Conservation (phyloP, 2,888 invertebrate species). For the Meandrusa payeni region DNA sequence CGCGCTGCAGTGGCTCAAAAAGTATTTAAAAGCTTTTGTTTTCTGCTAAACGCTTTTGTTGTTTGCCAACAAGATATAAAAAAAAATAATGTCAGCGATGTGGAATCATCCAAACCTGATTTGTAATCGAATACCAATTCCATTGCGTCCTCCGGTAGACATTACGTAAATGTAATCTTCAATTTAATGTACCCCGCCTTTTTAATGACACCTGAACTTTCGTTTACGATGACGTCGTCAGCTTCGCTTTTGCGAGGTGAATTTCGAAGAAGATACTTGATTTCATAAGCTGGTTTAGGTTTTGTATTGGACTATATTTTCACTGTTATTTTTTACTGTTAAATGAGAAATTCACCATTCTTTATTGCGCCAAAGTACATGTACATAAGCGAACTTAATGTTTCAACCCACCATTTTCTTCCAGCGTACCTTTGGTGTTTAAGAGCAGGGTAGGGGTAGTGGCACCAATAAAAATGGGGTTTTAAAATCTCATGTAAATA, state of each 20-base stretch:
- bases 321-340: too few relatives aligned
- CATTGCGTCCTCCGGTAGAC: neutral
- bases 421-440: too few relatives aligned
- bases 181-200: neutral
- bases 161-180: conserved; percentile 7
- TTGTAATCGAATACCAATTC: neutral
- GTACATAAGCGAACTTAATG: too few relatives aligned
- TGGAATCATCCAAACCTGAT: neutral
- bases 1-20: conserved; percentile 21
- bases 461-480: too few relatives aligned
- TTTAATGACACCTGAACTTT: conserved; percentile 12
- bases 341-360: too few relatives aligned
- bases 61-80: conserved; percentile 10
- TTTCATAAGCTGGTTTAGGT: conserved; percentile 1
- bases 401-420: too few relatives aligned
- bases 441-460: too few relatives aligned
- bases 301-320: too few relatives aligned
- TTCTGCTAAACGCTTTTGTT: conserved; percentile 13
- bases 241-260: conserved; percentile 2
- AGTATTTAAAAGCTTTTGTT: conserved; percentile 23
- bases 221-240: neutral
- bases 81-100: neutral
- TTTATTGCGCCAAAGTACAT: too few relatives aligned
- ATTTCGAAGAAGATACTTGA: conserved; percentile 13
- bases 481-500: too few relatives aligned